A percentile compares a stretch with the other conserved stretches of the same genome.
Conservation (phyloP, 64 coral and sea anemone genomes). For the Cladopsammia gracilis region DNA sequence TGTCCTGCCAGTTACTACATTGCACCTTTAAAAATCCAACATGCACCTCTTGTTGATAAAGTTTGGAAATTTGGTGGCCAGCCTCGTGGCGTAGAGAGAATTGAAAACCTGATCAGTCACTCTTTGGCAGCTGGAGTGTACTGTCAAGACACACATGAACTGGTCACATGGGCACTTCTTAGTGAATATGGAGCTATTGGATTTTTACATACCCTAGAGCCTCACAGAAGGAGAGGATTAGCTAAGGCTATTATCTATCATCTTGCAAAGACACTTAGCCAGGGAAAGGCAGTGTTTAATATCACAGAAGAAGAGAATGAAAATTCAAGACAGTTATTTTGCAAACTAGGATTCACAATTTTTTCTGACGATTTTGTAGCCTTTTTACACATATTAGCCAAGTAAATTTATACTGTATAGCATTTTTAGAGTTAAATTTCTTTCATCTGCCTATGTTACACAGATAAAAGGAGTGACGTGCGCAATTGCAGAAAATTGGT, state of each 20-base stretch:
- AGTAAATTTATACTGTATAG: too few species aligned
- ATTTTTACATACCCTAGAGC: conserved; percentile 9
- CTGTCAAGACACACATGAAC: conserved; percentile 34
- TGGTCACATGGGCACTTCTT: conserved; percentile 44
- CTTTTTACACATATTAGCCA: not conserved
- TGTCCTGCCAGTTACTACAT: conserved; percentile 26
- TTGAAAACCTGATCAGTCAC: conserved; percentile 57
- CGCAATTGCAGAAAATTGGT: too few species aligned
- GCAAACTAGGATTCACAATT: conserved; percentile 39
- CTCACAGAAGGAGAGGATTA: conserved; percentile 38
- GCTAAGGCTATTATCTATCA: conserved; percentile 40
- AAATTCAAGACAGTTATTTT: conserved; percentile 2
- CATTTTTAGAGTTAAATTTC: too few species aligned
- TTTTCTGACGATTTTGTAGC: conserved; percentile 5
- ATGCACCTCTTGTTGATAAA: conserved; percentile 1
- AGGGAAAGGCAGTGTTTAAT: not conserved
- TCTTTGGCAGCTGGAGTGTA: conserved; percentile 47
- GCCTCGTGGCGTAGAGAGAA: not conserved
- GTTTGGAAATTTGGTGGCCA: not conserved
- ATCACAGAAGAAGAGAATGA: conserved; percentile 27
- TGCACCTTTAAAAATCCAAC: not conserved
- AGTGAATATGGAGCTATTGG: conserved; percentile 26
- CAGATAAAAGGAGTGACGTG: too few species aligned
- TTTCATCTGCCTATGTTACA: too few species aligned
- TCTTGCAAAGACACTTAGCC: conserved; percentile 15